These are phyloP conservation scores for Dasyurus viverrinus DNA, from an alignment of 2,113 vertebrate species.

Conservation along the genomic window DNA sequence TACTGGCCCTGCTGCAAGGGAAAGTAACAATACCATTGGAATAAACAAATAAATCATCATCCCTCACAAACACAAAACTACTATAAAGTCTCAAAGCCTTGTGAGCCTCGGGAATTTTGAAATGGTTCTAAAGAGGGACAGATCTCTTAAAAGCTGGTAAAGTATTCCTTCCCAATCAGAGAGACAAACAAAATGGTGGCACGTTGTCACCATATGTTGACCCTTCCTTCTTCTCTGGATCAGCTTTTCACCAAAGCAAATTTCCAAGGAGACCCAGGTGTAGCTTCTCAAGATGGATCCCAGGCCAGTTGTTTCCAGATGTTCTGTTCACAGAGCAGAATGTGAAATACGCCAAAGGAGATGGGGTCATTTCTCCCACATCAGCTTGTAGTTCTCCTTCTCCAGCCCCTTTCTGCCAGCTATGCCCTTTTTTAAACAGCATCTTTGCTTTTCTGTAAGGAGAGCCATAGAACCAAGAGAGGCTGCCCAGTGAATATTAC, in stretches of 20 bases:
- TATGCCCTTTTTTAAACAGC: background rate
- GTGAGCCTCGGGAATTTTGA: background rate
- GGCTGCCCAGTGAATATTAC: background rate
- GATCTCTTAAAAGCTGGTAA: background rate
- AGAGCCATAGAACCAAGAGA: background rate
- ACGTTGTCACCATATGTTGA: background rate
- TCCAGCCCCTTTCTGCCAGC: background rate
- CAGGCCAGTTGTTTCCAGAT: background rate
- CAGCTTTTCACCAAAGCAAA: background rate
- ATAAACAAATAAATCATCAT: conserved; percentile 72
- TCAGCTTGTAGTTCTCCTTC: background rate
- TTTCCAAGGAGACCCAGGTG: conserved; percentile 23
- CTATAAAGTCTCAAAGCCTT: conserved; percentile 54
- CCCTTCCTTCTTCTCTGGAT: background rate
- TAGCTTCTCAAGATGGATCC: background rate
- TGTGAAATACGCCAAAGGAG: background rate
- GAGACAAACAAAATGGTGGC: background rate
- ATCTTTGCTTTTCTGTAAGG: background rate
- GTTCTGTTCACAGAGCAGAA: rapidly evolving
- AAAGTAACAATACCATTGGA: conserved; percentile 48
- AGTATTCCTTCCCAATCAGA: rapidly evolving
- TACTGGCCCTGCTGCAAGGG: background rate
- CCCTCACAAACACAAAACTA: conserved; percentile 54
- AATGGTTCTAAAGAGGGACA: background rate
- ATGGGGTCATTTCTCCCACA: background rate